Percentiles rank a stretch among this genome's conserved stretches.
These are phyloP conservation scores for Propithecus perrieri DNA, from an alignment of 2,797 vertebrate species.

Conservation along the genomic window DNA sequence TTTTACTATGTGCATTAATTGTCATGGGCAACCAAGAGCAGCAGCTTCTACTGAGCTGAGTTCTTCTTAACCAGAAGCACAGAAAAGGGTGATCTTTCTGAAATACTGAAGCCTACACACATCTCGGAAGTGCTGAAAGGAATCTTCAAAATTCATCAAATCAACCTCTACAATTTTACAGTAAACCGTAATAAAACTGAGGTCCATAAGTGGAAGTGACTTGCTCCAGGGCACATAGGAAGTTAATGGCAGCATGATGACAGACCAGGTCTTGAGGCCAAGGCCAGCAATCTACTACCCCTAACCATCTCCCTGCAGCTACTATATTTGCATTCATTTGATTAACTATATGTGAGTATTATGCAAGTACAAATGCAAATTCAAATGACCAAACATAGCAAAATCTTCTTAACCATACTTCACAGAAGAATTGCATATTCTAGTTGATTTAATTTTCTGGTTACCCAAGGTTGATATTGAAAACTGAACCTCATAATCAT, in stretches of 20 bases:
- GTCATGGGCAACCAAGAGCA: neutral
- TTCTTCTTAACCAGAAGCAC: neutral
- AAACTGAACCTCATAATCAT: slow-evolving; percentile 28
- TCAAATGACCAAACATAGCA: slow-evolving; percentile 38
- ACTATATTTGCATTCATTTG: neutral
- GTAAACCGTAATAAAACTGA: neutral
- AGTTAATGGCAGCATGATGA: neutral
- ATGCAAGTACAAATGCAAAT: neutral
- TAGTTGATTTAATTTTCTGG: slow-evolving; percentile 36
- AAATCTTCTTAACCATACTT: slow-evolving; percentile 10
- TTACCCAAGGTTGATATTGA: neutral
- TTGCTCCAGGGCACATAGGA: neutral
- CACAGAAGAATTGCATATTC: neutral
- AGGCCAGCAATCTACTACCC: neutral
- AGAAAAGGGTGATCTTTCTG: neutral
- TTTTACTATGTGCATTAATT: neutral
- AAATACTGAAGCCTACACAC: neutral
- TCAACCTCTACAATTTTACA: neutral
- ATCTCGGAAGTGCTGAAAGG: neutral
- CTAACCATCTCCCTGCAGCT: neutral
- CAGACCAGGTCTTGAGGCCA: neutral
- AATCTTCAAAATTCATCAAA: neutral
- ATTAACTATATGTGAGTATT: neutral
- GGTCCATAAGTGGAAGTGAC: neutral
- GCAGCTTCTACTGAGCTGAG: neutral